Percentiles rank a stretch among this genome's conserved stretches.
These are phyloP conservation scores for Eupithecia centaureata DNA, from an alignment of 2,888 invertebrate species.

Conservation along the genomic window DNA sequence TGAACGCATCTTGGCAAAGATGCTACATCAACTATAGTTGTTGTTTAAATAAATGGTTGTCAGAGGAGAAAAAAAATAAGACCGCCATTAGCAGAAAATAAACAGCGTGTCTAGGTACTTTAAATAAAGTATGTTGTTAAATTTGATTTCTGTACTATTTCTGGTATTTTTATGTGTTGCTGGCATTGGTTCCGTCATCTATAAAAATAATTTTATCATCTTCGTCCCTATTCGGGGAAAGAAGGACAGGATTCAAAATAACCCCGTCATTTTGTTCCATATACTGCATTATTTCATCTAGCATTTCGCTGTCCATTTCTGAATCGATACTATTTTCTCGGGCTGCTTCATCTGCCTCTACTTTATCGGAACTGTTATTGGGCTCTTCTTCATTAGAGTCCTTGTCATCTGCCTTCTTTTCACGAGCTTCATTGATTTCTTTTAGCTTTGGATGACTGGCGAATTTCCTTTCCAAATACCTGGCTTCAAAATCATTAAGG, in stretches of 20 bases:
- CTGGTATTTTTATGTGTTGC: not conserved
- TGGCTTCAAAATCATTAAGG: constrained; percentile 59
- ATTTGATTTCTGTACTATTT: not conserved
- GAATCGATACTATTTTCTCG: constrained; percentile 22
- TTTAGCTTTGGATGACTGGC: constrained; percentile 51
- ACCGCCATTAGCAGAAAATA: not conserved
- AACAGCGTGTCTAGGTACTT: no score
- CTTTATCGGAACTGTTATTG: constrained; percentile 28
- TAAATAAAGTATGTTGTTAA: not conserved
- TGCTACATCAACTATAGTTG: not conserved
- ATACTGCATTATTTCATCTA: constrained; percentile 75
- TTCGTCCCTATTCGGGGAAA: constrained; percentile 66
- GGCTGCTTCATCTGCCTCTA: constrained; percentile 36
- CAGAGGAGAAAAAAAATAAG: not conserved
- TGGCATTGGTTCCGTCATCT: constrained; percentile 48
- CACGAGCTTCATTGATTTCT: constrained; percentile 45
- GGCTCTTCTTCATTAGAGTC: constrained; percentile 8
- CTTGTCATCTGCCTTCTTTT: constrained; percentile 36
- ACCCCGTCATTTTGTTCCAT: constrained; percentile 58
- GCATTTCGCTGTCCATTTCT: constrained; percentile 61
- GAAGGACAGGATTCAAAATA: constrained; percentile 56
- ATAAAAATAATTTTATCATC: constrained; percentile 69
- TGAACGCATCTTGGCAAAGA: not conserved
- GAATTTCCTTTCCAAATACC: constrained; percentile 56
- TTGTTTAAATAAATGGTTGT: not conserved